A percentile compares a stretch with the other conserved stretches of the same genome.
These are phyloP conservation scores for Rhombomys opimus DNA, from an alignment of 2,113 vertebrate species.

Conservation along the genomic window DNA sequence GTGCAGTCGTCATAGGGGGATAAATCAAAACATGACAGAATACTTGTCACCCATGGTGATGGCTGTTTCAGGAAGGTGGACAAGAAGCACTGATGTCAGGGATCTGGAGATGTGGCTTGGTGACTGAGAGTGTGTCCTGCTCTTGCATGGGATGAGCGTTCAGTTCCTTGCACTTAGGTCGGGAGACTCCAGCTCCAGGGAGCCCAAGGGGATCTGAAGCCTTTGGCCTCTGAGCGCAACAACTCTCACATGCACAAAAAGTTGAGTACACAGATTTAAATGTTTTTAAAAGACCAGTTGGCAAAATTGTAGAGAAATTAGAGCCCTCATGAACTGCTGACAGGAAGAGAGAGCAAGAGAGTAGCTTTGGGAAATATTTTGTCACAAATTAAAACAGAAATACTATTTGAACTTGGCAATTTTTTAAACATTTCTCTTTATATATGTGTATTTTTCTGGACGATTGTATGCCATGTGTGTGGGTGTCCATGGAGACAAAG, in stretches of 20 bases:
- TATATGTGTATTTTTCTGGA: neutral
- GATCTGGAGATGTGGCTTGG: neutral
- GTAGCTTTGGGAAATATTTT: neutral
- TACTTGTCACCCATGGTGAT: neutral
- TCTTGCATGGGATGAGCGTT: neutral
- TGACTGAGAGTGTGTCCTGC: neutral
- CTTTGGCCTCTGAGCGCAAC: neutral
- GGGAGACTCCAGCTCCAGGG: neutral
- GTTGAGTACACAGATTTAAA: neutral
- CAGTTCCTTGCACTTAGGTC: neutral
- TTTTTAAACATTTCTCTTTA: neutral
- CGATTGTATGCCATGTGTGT: neutral
- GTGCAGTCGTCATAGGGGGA: no score
- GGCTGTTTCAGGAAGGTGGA: neutral
- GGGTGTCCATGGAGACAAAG: neutral
- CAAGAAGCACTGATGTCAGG: neutral
- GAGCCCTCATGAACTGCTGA: neutral
- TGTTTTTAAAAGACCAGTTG: neutral
- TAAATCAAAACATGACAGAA: neutral
- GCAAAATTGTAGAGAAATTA: neutral
- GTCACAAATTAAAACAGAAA: neutral
- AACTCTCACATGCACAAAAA: neutral
- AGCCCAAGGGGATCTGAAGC: neutral
- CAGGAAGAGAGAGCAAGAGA: neutral
- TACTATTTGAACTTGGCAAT: neutral